A percentile compares a stretch with the other conserved stretches of the same genome.
Conservation (phyloP, 2,113 vertebrate genomes). For the Scartelaos histophorus region DNA sequence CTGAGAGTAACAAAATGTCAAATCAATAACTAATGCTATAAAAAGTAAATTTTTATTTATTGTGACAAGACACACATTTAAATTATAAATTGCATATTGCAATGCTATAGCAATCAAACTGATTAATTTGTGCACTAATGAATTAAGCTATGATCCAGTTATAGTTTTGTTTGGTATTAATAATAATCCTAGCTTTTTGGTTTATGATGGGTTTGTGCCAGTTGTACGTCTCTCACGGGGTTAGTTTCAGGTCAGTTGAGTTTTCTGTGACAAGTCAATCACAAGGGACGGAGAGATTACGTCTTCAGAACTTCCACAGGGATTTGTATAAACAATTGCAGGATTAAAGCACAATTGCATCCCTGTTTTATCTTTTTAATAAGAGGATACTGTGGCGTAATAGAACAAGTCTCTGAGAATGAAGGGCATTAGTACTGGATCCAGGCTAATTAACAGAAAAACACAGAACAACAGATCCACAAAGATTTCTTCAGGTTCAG, state of each 20-base stretch:
- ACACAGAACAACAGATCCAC: conserved; percentile 35
- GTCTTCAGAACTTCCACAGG: conserved; percentile 57
- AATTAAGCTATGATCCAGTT: too few species aligned
- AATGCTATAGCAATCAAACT: not conserved
- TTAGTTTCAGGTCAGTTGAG: conserved; percentile 37
- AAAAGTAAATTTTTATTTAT: not conserved
- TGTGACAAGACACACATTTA: not conserved
- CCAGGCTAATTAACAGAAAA: conserved; percentile 69
- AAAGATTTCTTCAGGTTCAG: conserved; percentile 65
- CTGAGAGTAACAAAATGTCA: conserved; percentile 70
- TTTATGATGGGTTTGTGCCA: not conserved
- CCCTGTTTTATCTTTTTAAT: conserved; percentile 46
- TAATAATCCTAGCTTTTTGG: not conserved
- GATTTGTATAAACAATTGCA: conserved; percentile 71
- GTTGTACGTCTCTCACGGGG: conserved; percentile 14
- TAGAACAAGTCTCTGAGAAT: conserved; percentile 58
- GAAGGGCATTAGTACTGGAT: conserved; percentile 62
- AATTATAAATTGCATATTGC: not conserved
- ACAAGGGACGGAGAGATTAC: conserved; percentile 57
- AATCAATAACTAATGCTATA: conserved; percentile 2
- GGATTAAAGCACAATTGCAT: conserved; percentile 69
- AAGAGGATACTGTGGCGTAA: conserved; percentile 63
- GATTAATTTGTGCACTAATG: not conserved
- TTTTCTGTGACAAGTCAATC: conserved; percentile 62
- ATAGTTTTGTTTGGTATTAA: not conserved